Conservation (phyloP, 2,797 vertebrate genomes). For the Centroberyx gerrardi region DNA sequence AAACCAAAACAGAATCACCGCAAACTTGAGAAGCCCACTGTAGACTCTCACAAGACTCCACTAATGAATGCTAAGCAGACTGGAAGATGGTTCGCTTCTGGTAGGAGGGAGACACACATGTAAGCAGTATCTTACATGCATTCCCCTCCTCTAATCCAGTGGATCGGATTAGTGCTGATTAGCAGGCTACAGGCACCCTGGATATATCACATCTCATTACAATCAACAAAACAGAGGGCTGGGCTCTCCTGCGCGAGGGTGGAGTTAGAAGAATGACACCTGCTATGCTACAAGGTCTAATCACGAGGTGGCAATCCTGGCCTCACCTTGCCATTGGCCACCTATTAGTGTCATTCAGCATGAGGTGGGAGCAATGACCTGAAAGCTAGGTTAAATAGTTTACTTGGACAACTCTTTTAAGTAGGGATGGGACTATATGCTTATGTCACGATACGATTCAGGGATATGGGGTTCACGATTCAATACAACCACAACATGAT, state of each 20-base stretch:
- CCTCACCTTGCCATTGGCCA: slow-evolving; percentile 36
- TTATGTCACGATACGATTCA: too few species aligned
- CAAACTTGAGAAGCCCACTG: neutral
- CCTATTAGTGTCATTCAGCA: slow-evolving; percentile 3
- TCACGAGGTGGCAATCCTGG: slow-evolving; percentile 5
- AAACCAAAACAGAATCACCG: neutral
- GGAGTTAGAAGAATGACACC: slow-evolving; percentile 37
- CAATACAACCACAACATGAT: too few species aligned
- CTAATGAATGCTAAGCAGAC: slow-evolving; percentile 17
- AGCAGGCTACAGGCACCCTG: slow-evolving; percentile 84
- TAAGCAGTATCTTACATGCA: slow-evolving; percentile 66
- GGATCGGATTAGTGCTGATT: slow-evolving; percentile 90
- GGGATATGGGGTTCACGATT: too few species aligned
- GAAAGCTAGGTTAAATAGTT: slow-evolving; percentile 9
- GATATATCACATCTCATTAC: slow-evolving; percentile 79
- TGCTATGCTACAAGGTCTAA: slow-evolving; percentile 30
- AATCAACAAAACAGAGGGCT: slow-evolving; percentile 56
- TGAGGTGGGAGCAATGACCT: neutral
- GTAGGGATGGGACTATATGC: too few species aligned
- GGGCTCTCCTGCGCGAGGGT: slow-evolving; percentile 28
- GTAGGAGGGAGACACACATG: slow-evolving; percentile 56
- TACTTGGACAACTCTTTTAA: slow-evolving; percentile 7
- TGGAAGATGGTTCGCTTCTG: slow-evolving; percentile 49
- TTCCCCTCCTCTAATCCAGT: slow-evolving; percentile 79
- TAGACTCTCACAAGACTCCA: slow-evolving; percentile 20